A percentile compares a stretch with the other conserved stretches of the same genome.
Evolutionary conservation across 37 sponge, comb jelly and placozoan genomes (phyloP).

Genomic region (Mnemiopsis leidyi): DNA sequence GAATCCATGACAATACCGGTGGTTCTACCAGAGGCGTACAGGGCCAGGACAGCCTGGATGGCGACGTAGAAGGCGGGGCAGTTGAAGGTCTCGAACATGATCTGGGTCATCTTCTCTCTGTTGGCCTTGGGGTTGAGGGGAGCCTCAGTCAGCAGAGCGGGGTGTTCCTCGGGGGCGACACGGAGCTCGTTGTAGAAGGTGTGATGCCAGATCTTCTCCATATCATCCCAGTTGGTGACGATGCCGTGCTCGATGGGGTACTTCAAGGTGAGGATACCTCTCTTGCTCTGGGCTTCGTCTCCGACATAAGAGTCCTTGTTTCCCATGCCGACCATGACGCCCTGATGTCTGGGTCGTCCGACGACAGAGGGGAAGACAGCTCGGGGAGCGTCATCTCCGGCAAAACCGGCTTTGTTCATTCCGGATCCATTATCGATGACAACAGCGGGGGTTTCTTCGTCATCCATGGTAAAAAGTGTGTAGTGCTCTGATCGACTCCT

Average conservation of each 20-base stretch:
- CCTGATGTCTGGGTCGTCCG: constrained; percentile 75
- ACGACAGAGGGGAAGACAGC: constrained; percentile 75
- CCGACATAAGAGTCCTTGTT: constrained; percentile 78
- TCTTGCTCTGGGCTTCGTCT: constrained; percentile 78
- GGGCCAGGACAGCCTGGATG: constrained; percentile 79
- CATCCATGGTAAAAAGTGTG: constrained; percentile 67
- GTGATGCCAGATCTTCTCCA: constrained; percentile 87
- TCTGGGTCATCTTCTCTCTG: constrained; percentile 83
- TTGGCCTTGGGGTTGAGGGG: constrained; percentile 82
- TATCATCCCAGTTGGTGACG: constrained; percentile 80
- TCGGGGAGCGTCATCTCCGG: constrained; percentile 77
- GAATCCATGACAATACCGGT: constrained; percentile 80
- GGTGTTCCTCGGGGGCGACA: constrained; percentile 80
- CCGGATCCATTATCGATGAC: constrained; percentile 76
- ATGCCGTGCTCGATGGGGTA: constrained; percentile 81
- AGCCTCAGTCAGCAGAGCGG: constrained; percentile 77
- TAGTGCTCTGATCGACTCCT: not conserved
- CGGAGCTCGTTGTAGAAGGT: constrained; percentile 81
- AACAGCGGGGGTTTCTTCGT: constrained; percentile 73
- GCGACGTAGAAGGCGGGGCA: constrained; percentile 78
- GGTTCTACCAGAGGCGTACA: constrained; percentile 82
- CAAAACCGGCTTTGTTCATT: constrained; percentile 79
- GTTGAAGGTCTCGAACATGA: constrained; percentile 87
- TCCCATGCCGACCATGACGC: constrained; percentile 78
- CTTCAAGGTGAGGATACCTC: constrained; percentile 78